Evolutionary conservation across 2,113 vertebrate species (phyloP).

Genomic region (Thunnus maccoyii): DNA sequence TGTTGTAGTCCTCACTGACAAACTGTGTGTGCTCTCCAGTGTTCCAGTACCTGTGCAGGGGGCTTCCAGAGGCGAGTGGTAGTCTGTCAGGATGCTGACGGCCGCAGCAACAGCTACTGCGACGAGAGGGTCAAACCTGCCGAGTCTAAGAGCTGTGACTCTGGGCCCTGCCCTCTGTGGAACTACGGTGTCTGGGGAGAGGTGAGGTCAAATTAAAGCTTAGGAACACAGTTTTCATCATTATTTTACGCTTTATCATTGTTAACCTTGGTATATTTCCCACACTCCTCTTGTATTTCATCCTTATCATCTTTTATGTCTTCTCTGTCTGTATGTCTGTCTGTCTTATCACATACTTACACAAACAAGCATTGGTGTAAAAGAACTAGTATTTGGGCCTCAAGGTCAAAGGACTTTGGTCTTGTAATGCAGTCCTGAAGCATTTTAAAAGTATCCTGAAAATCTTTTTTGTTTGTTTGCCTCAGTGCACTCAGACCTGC

Average conservation of each 20-base stretch:
- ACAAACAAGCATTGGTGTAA: background rate
- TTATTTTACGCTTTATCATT: background rate
- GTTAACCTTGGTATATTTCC: background rate
- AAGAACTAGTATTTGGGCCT: background rate
- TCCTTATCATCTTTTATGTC: background rate
- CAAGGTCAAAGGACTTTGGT: background rate
- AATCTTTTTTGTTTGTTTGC: conserved; percentile 8
- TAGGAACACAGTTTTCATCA: background rate
- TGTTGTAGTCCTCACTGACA: background rate
- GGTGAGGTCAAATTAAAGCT: conserved; percentile 81
- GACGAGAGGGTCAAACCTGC: conserved; percentile 89
- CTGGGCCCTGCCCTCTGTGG: conserved; percentile 95
- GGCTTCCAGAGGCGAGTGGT: conserved; percentile 94
- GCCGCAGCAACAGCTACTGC: conserved; percentile 88
- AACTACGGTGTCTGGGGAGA: conserved; percentile 96
- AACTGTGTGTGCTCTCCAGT: conserved; percentile 81
- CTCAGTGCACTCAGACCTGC: conserved; percentile 93
- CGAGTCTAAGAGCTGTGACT: conserved; percentile 91
- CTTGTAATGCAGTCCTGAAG: background rate
- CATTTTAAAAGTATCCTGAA: background rate
- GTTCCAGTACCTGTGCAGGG: conserved; percentile 93
- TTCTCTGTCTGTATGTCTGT: conserved; percentile 2
- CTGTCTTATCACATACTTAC: background rate
- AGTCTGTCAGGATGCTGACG: conserved; percentile 95
- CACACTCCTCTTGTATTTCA: background rate